phyloP scores from a whole-genome alignment of 2,888 invertebrate species.

The Cheilosia variabilis region DNA sequence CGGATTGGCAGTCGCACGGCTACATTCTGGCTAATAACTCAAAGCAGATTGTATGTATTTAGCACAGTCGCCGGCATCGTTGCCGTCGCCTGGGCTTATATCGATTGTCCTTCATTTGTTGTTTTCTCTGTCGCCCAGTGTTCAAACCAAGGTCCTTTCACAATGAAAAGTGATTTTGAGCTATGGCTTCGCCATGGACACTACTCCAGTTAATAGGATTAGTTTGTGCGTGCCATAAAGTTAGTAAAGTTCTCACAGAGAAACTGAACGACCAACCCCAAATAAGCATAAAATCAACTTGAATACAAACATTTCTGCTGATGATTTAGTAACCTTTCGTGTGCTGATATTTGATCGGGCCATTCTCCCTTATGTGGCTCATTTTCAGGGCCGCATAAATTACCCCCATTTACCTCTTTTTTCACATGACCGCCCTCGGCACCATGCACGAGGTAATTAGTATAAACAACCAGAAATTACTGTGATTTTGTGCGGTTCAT shows the following conservation, averaged over 20 bases:
- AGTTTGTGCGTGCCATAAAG: constrained; percentile 29
- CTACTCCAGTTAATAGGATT: constrained; percentile 47
- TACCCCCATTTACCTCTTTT: constrained; percentile 1
- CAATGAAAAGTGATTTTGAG: neutral
- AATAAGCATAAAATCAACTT: neutral
- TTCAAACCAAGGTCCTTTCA: constrained; percentile 16
- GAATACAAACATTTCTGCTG: constrained; percentile 26
- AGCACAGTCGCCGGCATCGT: constrained; percentile 20
- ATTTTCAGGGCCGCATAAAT: constrained; percentile 44
- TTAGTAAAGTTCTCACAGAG: neutral
- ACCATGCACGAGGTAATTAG: constrained; percentile 54
- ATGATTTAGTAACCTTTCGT: neutral
- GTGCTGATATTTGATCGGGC: neutral
- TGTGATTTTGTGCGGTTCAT: constrained; percentile 29
- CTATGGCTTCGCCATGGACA: constrained; percentile 16
- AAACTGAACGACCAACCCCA: neutral
- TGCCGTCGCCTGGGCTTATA: constrained; percentile 20
- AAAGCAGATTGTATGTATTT: constrained; percentile 54
- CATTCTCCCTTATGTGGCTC: constrained; percentile 24
- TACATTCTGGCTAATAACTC: constrained; percentile 38
- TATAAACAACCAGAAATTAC: constrained; percentile 42
- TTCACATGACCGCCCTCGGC: constrained; percentile 32
- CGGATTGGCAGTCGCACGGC: constrained; percentile 53
- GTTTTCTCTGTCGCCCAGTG: neutral
- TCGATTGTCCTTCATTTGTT: constrained; percentile 22